Conservation (phyloP, 2,888 invertebrate species). For the Drosophila subquinaria region DNA sequence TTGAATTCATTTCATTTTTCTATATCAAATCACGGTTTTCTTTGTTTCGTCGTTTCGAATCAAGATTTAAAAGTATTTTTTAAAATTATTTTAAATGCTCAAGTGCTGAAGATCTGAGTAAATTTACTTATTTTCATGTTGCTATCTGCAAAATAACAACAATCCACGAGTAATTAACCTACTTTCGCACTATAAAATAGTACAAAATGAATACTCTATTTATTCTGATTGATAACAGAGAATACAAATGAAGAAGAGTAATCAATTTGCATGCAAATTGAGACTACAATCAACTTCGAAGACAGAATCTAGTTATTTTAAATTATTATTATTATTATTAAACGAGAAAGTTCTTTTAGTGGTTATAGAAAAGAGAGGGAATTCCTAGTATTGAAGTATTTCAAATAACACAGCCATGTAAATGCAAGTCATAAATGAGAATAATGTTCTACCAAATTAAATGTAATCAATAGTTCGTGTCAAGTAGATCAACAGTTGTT, state of each 20-base stretch:
- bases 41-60: background rate
- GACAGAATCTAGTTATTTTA: background rate
- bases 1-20: too few relatives aligned
- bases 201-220: background rate
- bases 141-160: constrained; percentile 21
- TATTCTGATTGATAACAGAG: constrained; percentile 5
- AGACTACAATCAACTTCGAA: background rate
- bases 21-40: background rate
- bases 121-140: background rate
- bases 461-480: background rate
- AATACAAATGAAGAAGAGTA: background rate
- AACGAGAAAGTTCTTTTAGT: too few relatives aligned
- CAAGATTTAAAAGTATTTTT: background rate
- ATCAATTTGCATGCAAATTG: constrained; percentile 4
- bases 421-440: background rate
- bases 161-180: constrained; percentile 25
- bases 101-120: background rate
- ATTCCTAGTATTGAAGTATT: background rate
- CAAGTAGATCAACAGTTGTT: background rate
- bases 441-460: background rate
- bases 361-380: too few relatives aligned
- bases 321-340: too few relatives aligned
- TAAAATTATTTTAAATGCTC: background rate
- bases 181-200: constrained; percentile 4
- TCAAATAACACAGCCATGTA: background rate